Evolutionary conservation across 2,888 invertebrate genomes (phyloP), one percentile per base, ranked within the genome.

Genomic region (Phoronis australis): DNA sequence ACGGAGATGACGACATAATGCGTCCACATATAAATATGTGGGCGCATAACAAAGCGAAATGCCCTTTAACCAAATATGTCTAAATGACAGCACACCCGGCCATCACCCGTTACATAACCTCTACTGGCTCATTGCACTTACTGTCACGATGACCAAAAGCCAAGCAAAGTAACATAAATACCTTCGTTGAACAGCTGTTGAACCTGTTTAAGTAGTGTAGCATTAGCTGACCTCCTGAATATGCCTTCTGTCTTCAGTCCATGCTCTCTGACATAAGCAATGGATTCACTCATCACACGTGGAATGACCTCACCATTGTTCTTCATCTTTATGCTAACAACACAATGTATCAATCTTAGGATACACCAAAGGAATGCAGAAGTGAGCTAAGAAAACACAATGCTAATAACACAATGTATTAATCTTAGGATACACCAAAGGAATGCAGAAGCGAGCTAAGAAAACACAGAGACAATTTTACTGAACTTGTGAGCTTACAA

Each of bases 191-290:
- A 90, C 39, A 84, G 83, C 48, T 84, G 82, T 73, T 95, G 93
- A 20, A 93, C 82, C 61, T 88, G 86, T 73, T 87, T 90, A 38
- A 99, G 85, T 59, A 87, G 84, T 1, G 83, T 77, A 52, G 88
- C 86, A 73, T 88, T 91, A 0, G 93, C 91, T 1, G 93, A 94
- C 61, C 97, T 84, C 61, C 99, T 83, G 78, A 99, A 99, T 66
- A 99, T 84, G 2, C 99, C 99, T 77, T 97, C 96, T 0, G 92
- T 91, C 77, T 94, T 92, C 54, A 96, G 79, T 40, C 90, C 88
- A 74, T 92, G 90, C 24, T 91, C 90, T 64, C 87, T 88, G 42
- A 99, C 82, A 73, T 87, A 96, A 70, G 90, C 88, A 41, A 97
- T 85, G 71, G 95, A 93, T 64, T 90, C 87, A 61, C 86, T 84